Conservation (phyloP, 2,113 vertebrate genomes). For the Cephalopholis sonnerati region DNA sequence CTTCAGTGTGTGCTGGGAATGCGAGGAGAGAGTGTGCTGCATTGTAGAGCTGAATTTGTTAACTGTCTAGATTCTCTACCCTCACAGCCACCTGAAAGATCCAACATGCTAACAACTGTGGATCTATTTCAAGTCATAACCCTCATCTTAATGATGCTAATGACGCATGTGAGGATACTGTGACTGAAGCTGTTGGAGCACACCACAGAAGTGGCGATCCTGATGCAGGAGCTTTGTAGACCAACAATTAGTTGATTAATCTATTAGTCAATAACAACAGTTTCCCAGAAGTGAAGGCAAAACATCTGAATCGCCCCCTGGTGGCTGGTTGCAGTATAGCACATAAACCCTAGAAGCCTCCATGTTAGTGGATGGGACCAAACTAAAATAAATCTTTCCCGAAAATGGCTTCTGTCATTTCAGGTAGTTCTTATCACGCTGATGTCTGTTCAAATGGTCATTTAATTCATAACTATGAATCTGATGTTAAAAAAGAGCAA, state of each 20-base stretch:
- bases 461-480: too few species aligned
- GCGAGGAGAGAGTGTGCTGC: neutral
- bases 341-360: too few species aligned
- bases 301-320: too few species aligned
- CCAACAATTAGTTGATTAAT: neutral
- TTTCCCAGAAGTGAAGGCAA: too few species aligned
- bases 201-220: neutral
- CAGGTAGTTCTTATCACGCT: too few species aligned
- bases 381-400: too few species aligned
- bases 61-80: neutral
- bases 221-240: neutral
- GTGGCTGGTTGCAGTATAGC: too few species aligned
- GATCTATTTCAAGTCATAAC: neutral
- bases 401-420: too few species aligned
- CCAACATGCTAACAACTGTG: neutral
- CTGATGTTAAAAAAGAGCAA: too few species aligned
- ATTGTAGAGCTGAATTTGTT: neutral
- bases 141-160: neutral
- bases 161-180: neutral
- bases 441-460: too few species aligned
- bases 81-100: neutral
- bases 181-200: neutral
- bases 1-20: conserved; percentile 4
- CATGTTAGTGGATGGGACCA: too few species aligned
- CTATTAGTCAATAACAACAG: neutral